phyloP scores from a whole-genome alignment of 1,140 invertebrate species.

The Grapholita molesta region DNA sequence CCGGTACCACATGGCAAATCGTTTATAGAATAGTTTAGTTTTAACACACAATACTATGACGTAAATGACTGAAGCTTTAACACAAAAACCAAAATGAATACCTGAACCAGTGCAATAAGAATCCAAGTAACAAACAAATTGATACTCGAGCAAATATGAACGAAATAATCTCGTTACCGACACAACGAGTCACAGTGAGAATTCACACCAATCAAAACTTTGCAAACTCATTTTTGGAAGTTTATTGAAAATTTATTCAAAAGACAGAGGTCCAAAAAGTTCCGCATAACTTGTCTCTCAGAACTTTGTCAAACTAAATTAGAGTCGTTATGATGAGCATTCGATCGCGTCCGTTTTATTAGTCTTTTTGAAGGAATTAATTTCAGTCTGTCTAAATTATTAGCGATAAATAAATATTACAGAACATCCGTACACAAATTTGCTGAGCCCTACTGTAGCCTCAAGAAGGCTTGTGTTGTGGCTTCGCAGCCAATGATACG shows the following conservation, averaged over 20 bases:
- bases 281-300: constrained; percentile 51
- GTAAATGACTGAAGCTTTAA: no score
- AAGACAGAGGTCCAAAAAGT: constrained; percentile 52
- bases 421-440: no score
- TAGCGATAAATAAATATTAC: not conserved
- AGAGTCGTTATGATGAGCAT: constrained; percentile 42
- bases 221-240: constrained; percentile 55
- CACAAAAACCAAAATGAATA: not conserved
- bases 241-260: constrained; percentile 64
- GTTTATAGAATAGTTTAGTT: no score
- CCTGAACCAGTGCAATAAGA: not conserved
- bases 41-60: no score
- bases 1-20: no score
- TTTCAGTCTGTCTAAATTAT: not conserved
- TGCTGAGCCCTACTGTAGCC: no score
- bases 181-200: constrained; percentile 26
- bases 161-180: constrained; percentile 1
- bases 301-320: constrained; percentile 54
- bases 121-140: not conserved
- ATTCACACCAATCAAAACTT: constrained; percentile 57
- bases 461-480: no score
- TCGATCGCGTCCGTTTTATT: constrained; percentile 37
- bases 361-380: constrained; percentile 25
- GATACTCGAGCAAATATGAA: constrained; percentile 23
- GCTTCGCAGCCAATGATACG: no score